Base-by-base conservation (phyloP, 2,888 invertebrate genomes). In the Orchestes rusci region DNA sequence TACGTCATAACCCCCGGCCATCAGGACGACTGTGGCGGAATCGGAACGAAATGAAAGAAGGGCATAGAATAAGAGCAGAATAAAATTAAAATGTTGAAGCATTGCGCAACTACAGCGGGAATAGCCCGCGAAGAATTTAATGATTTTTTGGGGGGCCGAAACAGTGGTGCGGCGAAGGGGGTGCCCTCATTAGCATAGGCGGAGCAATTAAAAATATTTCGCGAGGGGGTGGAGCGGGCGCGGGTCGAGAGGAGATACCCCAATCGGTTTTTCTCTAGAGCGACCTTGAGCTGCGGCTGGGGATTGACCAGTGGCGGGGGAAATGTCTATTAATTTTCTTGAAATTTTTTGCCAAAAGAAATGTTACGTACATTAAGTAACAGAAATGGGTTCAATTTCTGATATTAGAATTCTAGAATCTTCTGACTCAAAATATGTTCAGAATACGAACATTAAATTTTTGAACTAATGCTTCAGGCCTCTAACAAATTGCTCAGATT, bases 71-170 rank as follows among this genome's bases (percentile, higher is more conserved):
- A n/a, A n/a, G 27, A 12, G 10, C 8, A 38, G 43, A 47, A 43
- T 47, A 39, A 43, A 47, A 47, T 47, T 47, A 48, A 48, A 50
- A 50, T 50, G 45, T 46, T 46, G 40, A 46, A 43, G 50, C 50
- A 45, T 45, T 45, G 50, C 50, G 45, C 45, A 50, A 50, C 50
- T 45, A 50, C 48, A 29, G 33, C 31, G 33, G 45, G 45, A 46
- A 46, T 43, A 43, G 45, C 69, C 71, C 79, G 77, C 78, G 73
- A 74, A 74, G 73, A 73, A 81, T 81, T 82, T 83, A 83, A 83
- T 83, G 82, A 83, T 83, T 83, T 83, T 83, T 83, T 82, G 82
- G 82, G 80, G 80, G 35, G 38, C 39, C 48, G 35, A 33, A 47
- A 27, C 39, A 27, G 32, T 16, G 33, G 31, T 35, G 5, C 35